Base-by-base conservation (phyloP, 2,888 invertebrate genomes). In the Acrocera orbiculus region DNA sequence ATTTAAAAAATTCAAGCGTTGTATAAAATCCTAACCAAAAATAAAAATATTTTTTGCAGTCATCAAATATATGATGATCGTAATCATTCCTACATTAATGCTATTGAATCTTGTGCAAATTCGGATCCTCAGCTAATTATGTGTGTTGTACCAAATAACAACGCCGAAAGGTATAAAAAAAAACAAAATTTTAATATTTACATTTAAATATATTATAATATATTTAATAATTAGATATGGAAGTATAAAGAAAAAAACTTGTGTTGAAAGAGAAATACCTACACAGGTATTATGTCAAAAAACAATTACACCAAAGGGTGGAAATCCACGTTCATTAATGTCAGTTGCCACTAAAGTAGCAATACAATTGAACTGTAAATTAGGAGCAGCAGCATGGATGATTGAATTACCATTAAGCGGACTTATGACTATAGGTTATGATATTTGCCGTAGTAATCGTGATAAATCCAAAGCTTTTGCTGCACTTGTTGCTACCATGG, bases 321-420 rank as follows among this genome's bases (percentile, higher is more conserved):
- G 44, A 16, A 51, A 51, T 37, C 49, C 44, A 61, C 29, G 52
- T 54, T 27, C 51, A 45, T 63, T 69, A 0, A 75, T 80, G 73
- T 79, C 81, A 1, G 78, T 93, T 27, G 83, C 83, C 0, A 89
- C 90, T 0, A 95, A 95, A 63, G 73, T 96, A 1, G 86, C 82
- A 0, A 80, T 95, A 27, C 95, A 96, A 54, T 69, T 96, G 33
- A 86, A 85, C 53, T 86, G 86, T 51, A 96, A 95, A 63, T 56
- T 93, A 23, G 95, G 93, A 2, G 93, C 90, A 2, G 77, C 82
- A 0, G 83, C 90, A 0, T 93, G 92, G 92, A 64, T 70, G 7
- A 68, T 87, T 0, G 65, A 70, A 1, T 64, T 82, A 19, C 83
- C 85, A 0, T 44, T 74, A 0, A 55, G 55, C 2, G 65, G 64